Conservation (phyloP, 2,113 vertebrate species). For the Monarcha castaneiventris region DNA sequence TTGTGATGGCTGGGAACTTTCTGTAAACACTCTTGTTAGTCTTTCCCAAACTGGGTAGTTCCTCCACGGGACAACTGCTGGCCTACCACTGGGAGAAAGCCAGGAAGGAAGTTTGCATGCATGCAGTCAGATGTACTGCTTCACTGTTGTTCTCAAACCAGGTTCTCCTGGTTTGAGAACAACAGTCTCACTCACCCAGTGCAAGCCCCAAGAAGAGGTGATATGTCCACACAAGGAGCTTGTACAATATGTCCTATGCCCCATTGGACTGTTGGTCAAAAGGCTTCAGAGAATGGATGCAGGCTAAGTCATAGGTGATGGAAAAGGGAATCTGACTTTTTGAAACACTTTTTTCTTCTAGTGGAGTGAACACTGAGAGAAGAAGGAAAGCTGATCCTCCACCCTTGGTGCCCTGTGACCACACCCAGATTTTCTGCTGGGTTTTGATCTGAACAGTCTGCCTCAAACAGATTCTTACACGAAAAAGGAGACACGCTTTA, state of each 20-base stretch:
- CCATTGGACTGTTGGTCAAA: accelerated
- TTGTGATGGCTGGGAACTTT: background rate
- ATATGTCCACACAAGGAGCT: background rate
- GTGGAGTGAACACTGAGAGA: background rate
- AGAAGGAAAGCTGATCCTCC: background rate
- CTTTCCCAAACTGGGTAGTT: background rate
- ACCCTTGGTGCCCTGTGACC: background rate
- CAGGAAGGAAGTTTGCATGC: background rate
- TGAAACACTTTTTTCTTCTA: background rate
- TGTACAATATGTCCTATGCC: background rate
- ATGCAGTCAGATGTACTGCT: background rate
- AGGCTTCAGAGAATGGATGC: background rate
- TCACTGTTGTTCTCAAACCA: background rate
- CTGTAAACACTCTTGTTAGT: background rate
- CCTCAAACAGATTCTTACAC: background rate
- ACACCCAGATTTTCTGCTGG: background rate
- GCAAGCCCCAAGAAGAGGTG: background rate
- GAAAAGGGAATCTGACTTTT: background rate
- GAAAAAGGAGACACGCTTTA: background rate
- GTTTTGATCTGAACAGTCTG: background rate
- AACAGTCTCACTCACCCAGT: background rate
- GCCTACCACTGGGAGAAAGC: background rate
- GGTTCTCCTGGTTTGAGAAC: background rate
- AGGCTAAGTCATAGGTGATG: background rate
- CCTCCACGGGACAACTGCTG: background rate